Evolutionary conservation across 1,140 invertebrate genomes (phyloP).

Genomic region (Papilio dardanus): DNA sequence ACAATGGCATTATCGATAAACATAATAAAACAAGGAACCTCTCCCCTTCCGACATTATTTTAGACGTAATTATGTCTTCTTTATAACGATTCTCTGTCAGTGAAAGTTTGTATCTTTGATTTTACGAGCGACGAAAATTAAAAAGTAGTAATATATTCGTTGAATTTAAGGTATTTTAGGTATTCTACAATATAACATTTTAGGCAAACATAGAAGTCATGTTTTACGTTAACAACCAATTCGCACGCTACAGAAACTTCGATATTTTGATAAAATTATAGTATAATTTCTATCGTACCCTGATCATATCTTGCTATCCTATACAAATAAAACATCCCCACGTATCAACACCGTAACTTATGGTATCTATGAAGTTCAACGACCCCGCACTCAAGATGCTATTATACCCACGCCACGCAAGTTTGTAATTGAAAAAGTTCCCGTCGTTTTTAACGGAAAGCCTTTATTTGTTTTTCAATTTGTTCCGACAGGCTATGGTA

Average conservation of each 20-base stretch:
- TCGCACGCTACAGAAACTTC: too few species aligned
- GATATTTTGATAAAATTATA: neutral
- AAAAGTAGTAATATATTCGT: neutral
- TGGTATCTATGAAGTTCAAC: slow-evolving; percentile 43
- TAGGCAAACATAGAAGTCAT: neutral
- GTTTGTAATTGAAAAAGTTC: slow-evolving; percentile 81
- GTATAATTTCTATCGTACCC: neutral
- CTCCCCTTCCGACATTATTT: slow-evolving; percentile 34
- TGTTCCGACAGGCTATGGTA: slow-evolving; percentile 64
- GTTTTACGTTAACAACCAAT: neutral
- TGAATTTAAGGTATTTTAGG: neutral
- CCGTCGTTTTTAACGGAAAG: slow-evolving; percentile 73
- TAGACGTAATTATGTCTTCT: slow-evolving; percentile 29
- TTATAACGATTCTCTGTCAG: neutral
- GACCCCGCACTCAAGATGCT: slow-evolving; percentile 49
- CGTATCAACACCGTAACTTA: slow-evolving; percentile 27
- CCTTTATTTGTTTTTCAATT: slow-evolving; percentile 79
- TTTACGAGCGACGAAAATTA: neutral
- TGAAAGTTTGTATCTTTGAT: neutral
- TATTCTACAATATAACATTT: neutral
- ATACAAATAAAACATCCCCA: slow-evolving; percentile 23
- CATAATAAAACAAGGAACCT: slow-evolving; percentile 32
- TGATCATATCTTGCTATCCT: slow-evolving; percentile 21
- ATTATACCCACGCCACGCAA: slow-evolving; percentile 66
- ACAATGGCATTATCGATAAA: slow-evolving; percentile 30